Evolutionary conservation across 2,113 vertebrate species (phyloP).

Genomic region (Cepphus grylle): DNA sequence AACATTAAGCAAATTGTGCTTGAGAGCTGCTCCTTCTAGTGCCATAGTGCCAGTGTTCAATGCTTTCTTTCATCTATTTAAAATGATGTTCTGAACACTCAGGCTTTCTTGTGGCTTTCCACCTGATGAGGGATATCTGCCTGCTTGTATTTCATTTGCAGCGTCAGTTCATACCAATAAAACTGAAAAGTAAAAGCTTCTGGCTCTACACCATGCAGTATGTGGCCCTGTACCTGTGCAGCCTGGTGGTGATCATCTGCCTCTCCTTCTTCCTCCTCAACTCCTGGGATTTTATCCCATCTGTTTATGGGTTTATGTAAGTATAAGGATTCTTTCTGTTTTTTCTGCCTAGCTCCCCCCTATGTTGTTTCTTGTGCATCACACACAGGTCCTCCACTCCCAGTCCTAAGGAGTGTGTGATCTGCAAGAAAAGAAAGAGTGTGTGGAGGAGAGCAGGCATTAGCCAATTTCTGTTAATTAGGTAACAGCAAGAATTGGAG

Average conservation of each 20-base stretch:
- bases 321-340: conserved; percentile 36
- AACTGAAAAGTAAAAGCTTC: conserved; percentile 81
- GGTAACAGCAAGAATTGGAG: background rate
- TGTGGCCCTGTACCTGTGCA: conserved; percentile 86
- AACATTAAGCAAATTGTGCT: background rate
- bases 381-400: background rate
- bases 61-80: background rate
- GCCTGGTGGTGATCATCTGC: conserved; percentile 84
- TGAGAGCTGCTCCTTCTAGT: background rate
- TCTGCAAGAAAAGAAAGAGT: background rate
- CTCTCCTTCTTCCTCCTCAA: conserved; percentile 97
- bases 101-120: background rate
- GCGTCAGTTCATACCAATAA: conserved; percentile 90
- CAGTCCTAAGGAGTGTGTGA: background rate
- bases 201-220: conserved; percentile 89
- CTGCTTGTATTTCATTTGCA: conserved; percentile 57
- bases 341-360: background rate
- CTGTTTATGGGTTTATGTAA: conserved; percentile 98
- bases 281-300: conserved; percentile 94
- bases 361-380: background rate
- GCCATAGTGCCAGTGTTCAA: background rate
- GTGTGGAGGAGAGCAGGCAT: background rate
- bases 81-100: background rate
- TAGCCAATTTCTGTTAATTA: background rate
- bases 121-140: background rate